Evolutionary conservation across 2,797 vertebrate species (phyloP).

Genomic region (Eurystomus glaucurus): DNA sequence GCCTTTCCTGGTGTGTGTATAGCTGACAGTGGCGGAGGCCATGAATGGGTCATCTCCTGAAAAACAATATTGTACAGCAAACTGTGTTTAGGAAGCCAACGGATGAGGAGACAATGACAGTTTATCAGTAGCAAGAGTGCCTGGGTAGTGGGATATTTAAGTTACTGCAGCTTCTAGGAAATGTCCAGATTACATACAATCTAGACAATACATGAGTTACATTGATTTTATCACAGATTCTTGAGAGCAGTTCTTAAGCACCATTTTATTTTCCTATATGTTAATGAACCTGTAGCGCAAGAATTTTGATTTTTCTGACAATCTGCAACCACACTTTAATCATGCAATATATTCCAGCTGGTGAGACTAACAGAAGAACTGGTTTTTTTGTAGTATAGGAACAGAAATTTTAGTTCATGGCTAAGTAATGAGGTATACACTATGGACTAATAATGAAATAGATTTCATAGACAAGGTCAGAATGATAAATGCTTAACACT

Average conservation of each 20-base stretch:
- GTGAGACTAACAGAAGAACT: background rate
- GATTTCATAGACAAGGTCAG: background rate
- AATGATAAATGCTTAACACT: background rate
- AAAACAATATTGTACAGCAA: constrained; percentile 43
- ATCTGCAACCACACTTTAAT: constrained; percentile 1
- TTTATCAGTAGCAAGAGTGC: background rate
- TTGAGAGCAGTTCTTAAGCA: constrained; percentile 2
- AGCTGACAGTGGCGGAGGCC: constrained; percentile 87
- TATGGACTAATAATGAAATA: background rate
- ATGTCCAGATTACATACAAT: constrained; percentile 27
- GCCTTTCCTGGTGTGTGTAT: constrained; percentile 90
- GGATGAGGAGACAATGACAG: background rate
- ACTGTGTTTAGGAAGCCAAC: constrained; percentile 31
- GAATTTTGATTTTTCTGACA: constrained; percentile 34
- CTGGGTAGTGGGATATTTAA: background rate
- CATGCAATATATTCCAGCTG: background rate
- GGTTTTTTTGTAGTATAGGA: background rate
- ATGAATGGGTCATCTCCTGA: constrained; percentile 96
- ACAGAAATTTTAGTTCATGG: constrained; percentile 3
- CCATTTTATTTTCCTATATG: background rate
- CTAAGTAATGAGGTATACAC: background rate
- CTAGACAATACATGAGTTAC: background rate
- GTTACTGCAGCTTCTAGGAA: background rate
- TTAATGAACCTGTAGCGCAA: constrained; percentile 22
- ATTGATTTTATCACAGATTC: constrained; percentile 9